Percentiles rank a stretch among this genome's conserved stretches.
Evolutionary conservation across 53 echinoderm and acorn worm species (phyloP).

Genomic region (Echinometra lucunter): DNA sequence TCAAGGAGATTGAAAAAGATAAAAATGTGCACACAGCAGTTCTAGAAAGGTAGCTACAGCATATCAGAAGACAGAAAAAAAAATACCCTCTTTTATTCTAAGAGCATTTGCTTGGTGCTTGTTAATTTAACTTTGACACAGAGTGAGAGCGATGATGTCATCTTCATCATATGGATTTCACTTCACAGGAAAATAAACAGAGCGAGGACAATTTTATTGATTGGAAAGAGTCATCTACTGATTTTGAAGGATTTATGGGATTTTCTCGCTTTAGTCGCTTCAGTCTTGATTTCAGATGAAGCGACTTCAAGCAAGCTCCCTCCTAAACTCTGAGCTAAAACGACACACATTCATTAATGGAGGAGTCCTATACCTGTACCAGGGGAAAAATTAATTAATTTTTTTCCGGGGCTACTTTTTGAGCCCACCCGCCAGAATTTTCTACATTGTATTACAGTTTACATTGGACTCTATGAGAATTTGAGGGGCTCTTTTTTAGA

Average conservation of each 20-base stretch:
- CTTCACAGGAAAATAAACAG: slow-evolving; percentile 54
- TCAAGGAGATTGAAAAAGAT: too few relatives aligned
- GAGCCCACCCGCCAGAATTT: too few relatives aligned
- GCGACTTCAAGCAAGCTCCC: too few relatives aligned
- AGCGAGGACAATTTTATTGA: slow-evolving; percentile 46
- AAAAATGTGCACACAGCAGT: not conserved
- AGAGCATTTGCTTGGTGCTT: not conserved
- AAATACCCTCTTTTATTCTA: not conserved
- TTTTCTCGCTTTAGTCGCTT: not conserved
- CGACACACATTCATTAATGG: too few relatives aligned
- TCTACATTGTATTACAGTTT: too few relatives aligned
- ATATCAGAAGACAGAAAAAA: not conserved
- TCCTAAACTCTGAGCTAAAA: too few relatives aligned
- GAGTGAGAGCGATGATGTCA: slow-evolving; percentile 39
- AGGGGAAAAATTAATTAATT: too few relatives aligned
- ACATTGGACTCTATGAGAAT: too few relatives aligned
- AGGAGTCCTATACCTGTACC: too few relatives aligned
- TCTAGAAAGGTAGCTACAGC: not conserved
- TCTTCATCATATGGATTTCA: slow-evolving; percentile 46
- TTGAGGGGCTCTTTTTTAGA: too few relatives aligned
- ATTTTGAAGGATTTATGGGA: not conserved
- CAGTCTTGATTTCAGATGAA: not conserved
- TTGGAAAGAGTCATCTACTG: slow-evolving; percentile 28
- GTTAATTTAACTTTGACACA: not conserved
- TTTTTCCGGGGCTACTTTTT: too few relatives aligned